Conservation (phyloP, 2,888 invertebrate species). For the Therioaphis trifolii region DNA sequence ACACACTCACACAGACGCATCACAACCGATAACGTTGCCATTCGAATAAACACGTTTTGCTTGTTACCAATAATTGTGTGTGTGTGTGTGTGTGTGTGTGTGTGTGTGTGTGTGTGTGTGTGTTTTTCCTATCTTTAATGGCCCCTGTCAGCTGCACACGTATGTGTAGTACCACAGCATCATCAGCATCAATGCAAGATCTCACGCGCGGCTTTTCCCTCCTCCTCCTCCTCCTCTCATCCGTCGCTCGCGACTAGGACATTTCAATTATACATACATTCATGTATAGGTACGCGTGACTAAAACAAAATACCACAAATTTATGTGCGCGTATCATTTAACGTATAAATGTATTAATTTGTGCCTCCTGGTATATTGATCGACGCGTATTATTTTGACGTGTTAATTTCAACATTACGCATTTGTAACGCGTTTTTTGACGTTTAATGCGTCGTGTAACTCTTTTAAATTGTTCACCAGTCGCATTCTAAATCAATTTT, state of each 20-base stretch:
- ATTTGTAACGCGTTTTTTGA: not conserved
- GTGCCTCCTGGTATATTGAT: not conserved
- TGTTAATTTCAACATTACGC: not conserved
- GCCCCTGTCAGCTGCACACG: slow-evolving; percentile 18
- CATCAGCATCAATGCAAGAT: not conserved
- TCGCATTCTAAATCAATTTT: no score
- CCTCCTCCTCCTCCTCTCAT: not conserved
- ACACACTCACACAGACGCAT: not conserved
- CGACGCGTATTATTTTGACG: not conserved
- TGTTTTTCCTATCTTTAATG: slow-evolving; percentile 30
- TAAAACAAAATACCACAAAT: not conserved
- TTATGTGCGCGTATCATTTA: not conserved
- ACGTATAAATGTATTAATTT: not conserved
- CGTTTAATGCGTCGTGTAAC: not conserved
- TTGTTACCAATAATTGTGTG: slow-evolving; percentile 39
- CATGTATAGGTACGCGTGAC: not conserved
- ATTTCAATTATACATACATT: slow-evolving; percentile 36
- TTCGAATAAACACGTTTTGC: slow-evolving; percentile 57
- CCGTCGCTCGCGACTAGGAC: not conserved
- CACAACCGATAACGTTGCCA: slow-evolving; percentile 24
- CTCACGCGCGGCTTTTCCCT: not conserved
- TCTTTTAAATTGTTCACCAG: no score
- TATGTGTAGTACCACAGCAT: not conserved
- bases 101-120: slow-evolving; percentile 10
- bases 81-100: not conserved